These are phyloP conservation scores for Podiceps cristatus DNA, from an alignment of 2,113 vertebrate species.

Conservation along the genomic window DNA sequence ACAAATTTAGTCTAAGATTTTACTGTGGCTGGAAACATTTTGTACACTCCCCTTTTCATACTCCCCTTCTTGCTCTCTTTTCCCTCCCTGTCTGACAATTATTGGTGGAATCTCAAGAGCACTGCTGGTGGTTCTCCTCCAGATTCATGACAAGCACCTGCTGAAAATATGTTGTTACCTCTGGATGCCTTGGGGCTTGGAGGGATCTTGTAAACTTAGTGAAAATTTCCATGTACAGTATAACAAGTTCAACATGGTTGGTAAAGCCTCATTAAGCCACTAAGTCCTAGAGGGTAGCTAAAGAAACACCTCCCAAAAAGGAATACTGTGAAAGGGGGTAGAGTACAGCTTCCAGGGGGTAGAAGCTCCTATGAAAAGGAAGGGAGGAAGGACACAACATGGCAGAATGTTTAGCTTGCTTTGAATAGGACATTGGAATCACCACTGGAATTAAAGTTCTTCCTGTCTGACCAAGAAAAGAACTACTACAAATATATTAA, in stretches of 20 bases:
- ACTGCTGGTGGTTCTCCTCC: background rate
- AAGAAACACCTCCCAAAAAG: background rate
- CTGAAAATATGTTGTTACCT: background rate
- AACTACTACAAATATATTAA: background rate
- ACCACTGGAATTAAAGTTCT: background rate
- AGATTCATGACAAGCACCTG: fast-evolving
- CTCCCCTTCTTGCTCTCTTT: background rate
- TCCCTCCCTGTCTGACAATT: background rate
- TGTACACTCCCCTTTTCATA: background rate
- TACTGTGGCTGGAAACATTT: background rate
- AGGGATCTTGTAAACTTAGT: background rate
- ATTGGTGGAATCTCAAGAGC: background rate
- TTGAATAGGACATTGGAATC: background rate
- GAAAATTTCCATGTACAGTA: background rate
- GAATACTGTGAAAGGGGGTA: background rate
- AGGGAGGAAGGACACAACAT: background rate
- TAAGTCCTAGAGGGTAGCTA: background rate
- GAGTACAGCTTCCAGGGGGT: background rate
- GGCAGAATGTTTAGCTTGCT: background rate
- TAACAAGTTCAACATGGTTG: background rate
- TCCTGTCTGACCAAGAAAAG: background rate
- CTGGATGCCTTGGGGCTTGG: background rate
- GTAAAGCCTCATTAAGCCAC: background rate
- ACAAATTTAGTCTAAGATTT: background rate
- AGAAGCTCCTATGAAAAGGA: background rate